A percentile compares a stretch with the other conserved stretches of the same genome.
phyloP scores from a whole-genome alignment of 2,797 vertebrate species.

The Champsocephalus esox region DNA sequence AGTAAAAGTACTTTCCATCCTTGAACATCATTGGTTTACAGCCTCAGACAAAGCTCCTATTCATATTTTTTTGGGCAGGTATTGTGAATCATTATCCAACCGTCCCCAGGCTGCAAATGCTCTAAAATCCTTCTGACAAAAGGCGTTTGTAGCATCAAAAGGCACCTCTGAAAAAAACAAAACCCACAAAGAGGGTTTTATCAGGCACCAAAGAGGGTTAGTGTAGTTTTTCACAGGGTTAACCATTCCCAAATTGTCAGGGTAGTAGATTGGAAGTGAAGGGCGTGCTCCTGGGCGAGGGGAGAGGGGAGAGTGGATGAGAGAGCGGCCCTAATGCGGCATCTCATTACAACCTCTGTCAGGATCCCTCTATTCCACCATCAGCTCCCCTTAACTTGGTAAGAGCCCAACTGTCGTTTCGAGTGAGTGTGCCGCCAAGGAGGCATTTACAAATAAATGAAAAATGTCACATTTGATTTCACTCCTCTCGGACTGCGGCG shows the following conservation, averaged over 20 bases:
- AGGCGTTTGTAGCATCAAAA: constrained; percentile 71
- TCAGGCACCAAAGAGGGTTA: constrained; percentile 82
- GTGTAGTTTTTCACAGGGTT: constrained; percentile 87
- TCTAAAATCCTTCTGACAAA: constrained; percentile 50
- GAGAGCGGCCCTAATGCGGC: constrained; percentile 90
- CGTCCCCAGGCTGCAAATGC: constrained; percentile 35
- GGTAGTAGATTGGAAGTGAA: constrained; percentile 91
- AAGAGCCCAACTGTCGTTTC: constrained; percentile 94
- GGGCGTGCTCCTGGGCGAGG: constrained; percentile 86
- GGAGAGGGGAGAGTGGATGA: constrained; percentile 86
- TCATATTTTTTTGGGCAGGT: constrained; percentile 23
- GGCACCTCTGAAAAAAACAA: constrained; percentile 58
- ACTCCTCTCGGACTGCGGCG: constrained; percentile 84
- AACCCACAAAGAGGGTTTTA: constrained; percentile 76
- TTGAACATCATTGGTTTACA: neutral
- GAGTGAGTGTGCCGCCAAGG: constrained; percentile 93
- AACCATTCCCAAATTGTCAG: constrained; percentile 87
- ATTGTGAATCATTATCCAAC: constrained; percentile 40
- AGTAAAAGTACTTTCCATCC: neutral
- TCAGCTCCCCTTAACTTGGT: constrained; percentile 88
- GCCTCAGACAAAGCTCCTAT: constrained; percentile 9
- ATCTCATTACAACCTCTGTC: constrained; percentile 98
- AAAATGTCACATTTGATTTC: constrained; percentile 99
- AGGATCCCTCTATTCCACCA: constrained; percentile 92
- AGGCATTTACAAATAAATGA: constrained; percentile 99